These are phyloP conservation scores for Kuschelorhynchus macadamiae DNA, from an alignment of 2,888 invertebrate genomes.

Conservation along the genomic window DNA sequence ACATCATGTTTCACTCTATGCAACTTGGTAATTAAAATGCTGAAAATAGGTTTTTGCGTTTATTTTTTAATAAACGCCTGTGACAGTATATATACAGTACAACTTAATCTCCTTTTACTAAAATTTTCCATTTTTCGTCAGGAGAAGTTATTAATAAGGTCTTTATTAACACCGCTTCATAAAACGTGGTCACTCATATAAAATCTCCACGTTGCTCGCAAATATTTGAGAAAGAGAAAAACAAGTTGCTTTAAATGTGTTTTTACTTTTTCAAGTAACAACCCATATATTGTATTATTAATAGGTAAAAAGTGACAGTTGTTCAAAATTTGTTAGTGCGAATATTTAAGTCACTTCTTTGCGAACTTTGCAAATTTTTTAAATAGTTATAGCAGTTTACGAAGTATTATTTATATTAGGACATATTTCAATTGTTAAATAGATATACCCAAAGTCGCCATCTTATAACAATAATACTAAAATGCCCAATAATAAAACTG, in stretches of 20 bases:
- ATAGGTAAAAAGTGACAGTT: too few species aligned
- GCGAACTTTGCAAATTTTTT: too few species aligned
- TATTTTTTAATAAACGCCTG: constrained; percentile 38
- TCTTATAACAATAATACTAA: too few species aligned
- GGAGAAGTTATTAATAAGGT: constrained; percentile 38
- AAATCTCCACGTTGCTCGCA: constrained; percentile 32
- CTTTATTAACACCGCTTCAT: constrained; percentile 41
- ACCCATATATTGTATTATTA: too few species aligned
- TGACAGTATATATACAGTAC: constrained; percentile 18
- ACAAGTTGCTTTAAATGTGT: not conserved
- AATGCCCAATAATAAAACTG: too few species aligned
- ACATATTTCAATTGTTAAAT: not conserved
- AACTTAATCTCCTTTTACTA: constrained; percentile 36
- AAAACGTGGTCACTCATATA: constrained; percentile 35
- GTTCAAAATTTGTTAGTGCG: too few species aligned
- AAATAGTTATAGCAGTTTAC: too few species aligned
- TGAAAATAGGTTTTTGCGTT: constrained; percentile 35
- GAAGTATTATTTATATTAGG: too few species aligned
- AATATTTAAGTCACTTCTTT: too few species aligned
- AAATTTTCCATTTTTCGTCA: constrained; percentile 43
- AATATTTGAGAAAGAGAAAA: not conserved
- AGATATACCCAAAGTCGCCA: too few species aligned
- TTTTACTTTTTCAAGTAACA: not conserved
- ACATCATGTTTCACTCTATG: too few species aligned
- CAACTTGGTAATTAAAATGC: too few species aligned